Conservation (phyloP, 2,888 invertebrate species). For the Amaurobius ferox region DNA sequence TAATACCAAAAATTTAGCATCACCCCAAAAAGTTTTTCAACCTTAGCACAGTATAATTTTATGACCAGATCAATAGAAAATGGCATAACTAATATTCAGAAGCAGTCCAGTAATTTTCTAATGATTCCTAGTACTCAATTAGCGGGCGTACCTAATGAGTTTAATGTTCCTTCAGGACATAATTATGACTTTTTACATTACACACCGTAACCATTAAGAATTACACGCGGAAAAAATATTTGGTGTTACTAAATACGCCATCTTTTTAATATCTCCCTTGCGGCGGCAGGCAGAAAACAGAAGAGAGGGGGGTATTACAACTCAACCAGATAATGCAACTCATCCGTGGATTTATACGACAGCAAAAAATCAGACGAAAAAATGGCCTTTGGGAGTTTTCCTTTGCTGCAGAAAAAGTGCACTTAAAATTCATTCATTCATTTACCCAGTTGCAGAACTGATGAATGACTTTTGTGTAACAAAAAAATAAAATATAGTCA, state of each 20-base stretch:
- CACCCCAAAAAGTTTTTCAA: too few species aligned
- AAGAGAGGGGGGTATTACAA: neutral
- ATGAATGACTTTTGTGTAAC: constrained; percentile 1
- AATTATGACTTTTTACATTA: neutral
- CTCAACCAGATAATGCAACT: neutral
- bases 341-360: neutral
- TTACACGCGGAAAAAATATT: neutral
- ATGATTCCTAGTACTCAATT: too few species aligned
- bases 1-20: too few species aligned
- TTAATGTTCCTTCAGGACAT: neutral
- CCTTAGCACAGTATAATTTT: too few species aligned
- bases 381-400: neutral
- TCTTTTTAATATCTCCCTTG: neutral
- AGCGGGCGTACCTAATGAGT: neutral
- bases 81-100: too few species aligned
- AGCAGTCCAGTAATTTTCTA: too few species aligned
- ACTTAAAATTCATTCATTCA: constrained; percentile 7
- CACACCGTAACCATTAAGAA: neutral
- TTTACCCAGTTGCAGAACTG: neutral
- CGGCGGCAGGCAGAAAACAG: neutral
- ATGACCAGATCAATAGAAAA: too few species aligned
- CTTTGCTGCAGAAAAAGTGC: neutral
- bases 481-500: neutral
- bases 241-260: neutral
- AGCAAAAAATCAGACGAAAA: neutral